These are phyloP conservation scores for Conus betulinus DNA, from an alignment of 1,140 invertebrate species.

Conservation along the genomic window DNA sequence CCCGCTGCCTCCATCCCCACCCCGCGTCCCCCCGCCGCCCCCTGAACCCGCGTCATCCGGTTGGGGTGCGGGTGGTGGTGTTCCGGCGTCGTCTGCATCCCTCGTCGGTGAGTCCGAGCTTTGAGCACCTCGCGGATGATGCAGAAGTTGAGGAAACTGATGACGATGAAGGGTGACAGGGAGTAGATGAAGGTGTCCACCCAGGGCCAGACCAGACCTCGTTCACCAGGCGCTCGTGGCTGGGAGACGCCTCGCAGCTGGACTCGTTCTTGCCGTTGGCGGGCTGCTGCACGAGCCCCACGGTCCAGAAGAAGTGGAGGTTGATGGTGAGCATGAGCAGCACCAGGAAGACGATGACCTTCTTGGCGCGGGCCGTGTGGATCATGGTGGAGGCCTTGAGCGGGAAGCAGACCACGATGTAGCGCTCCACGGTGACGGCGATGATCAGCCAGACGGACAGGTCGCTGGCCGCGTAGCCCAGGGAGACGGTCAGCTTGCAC, in stretches of 20 bases:
- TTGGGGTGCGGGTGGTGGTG: conserved; percentile 33
- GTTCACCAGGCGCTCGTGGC: conserved; percentile 41
- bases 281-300: conserved; percentile 43
- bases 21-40: not conserved
- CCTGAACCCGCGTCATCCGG: not conserved
- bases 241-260: conserved; percentile 43
- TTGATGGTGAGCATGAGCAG: conserved; percentile 60
- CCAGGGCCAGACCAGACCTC: conserved; percentile 55
- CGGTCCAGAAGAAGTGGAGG: conserved; percentile 69
- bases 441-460: conserved; percentile 75
- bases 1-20: not conserved
- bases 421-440: conserved; percentile 74
- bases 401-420: conserved; percentile 72
- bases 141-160: conserved; percentile 61
- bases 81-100: conserved; percentile 19
- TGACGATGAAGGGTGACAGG: conserved; percentile 66
- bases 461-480: conserved; percentile 69
- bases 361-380: conserved; percentile 59
- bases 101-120: conserved; percentile 21
- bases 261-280: conserved; percentile 33
- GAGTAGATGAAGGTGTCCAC: conserved; percentile 70
- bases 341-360: conserved; percentile 55
- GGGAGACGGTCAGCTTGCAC: conserved; percentile 64
- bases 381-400: conserved; percentile 66
- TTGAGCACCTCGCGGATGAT: conserved; percentile 57